Evolutionary conservation across 2,888 invertebrate species (phyloP).

Genomic region (Chouioia cunea): DNA sequence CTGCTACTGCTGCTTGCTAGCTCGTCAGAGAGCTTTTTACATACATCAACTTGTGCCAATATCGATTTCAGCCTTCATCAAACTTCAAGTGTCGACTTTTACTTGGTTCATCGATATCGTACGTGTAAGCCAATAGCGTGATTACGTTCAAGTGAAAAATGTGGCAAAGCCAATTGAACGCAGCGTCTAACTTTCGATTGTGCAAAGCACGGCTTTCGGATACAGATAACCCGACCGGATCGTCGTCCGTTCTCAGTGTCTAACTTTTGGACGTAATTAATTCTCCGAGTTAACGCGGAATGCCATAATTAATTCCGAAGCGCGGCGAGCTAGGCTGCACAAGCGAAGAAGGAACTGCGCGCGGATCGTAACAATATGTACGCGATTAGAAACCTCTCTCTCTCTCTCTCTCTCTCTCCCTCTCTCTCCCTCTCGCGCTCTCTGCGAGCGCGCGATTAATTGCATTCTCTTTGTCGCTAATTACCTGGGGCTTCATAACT

Average conservation of each 20-base stretch:
- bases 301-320: slow-evolving; percentile 67
- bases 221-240: too few species aligned
- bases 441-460: slow-evolving; percentile 62
- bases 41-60: too few species aligned
- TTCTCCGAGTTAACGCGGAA: slow-evolving; percentile 67
- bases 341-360: slow-evolving; percentile 9
- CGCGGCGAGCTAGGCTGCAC: not conserved
- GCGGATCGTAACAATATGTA: slow-evolving; percentile 64
- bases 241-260: slow-evolving; percentile 56
- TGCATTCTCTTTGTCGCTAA: slow-evolving; percentile 67
- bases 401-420: slow-evolving; percentile 10
- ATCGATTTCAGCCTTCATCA: too few species aligned
- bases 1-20: too few species aligned
- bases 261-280: slow-evolving; percentile 68
- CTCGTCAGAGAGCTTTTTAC: too few species aligned
- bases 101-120: too few species aligned
- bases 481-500: slow-evolving; percentile 52
- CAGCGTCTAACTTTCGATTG: too few species aligned
- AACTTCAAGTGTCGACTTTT: too few species aligned
- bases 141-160: too few species aligned
- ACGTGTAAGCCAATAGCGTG: too few species aligned
- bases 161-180: too few species aligned
- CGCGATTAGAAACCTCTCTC: slow-evolving; percentile 60
- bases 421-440: slow-evolving; percentile 34
- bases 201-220: too few species aligned